phyloP scores from a whole-genome alignment of 2,888 invertebrate genomes.

The Patella depressa region DNA sequence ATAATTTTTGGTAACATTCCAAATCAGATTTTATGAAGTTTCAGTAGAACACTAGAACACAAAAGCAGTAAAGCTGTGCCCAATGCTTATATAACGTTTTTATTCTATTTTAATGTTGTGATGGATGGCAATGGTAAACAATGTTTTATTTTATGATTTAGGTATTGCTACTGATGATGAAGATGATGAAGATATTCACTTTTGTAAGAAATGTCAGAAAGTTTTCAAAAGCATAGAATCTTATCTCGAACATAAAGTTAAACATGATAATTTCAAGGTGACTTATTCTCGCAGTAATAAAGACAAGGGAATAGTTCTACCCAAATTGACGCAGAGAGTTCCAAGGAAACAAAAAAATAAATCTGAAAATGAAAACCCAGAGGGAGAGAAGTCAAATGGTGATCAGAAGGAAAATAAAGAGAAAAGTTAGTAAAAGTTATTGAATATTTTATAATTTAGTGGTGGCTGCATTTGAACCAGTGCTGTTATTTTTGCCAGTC shows the following conservation, averaged over 20 bases:
- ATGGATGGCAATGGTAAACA: too few species aligned
- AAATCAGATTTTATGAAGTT: too few species aligned
- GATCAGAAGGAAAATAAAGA: constrained; percentile 22
- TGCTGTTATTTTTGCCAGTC: too few species aligned
- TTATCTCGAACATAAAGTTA: constrained; percentile 64
- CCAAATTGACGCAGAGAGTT: constrained; percentile 49
- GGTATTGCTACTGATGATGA: constrained; percentile 40
- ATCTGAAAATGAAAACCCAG: constrained; percentile 16
- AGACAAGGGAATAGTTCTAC: constrained; percentile 55
- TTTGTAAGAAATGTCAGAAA: constrained; percentile 63
- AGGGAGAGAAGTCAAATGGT: constrained; percentile 26
- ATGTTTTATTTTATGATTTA: background rate
- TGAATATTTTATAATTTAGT: background rate
- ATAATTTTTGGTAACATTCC: too few species aligned
- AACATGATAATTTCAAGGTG: constrained; percentile 63
- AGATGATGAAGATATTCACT: constrained; percentile 56
- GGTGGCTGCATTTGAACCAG: background rate
- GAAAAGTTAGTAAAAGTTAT: constrained; percentile 18
- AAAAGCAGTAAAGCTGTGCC: too few species aligned
- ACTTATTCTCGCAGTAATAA: constrained; percentile 51
- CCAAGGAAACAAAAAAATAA: constrained; percentile 19
- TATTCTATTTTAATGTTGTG: too few species aligned
- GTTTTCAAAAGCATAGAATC: constrained; percentile 58
- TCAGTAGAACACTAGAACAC: too few species aligned
- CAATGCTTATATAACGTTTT: too few species aligned